phyloP scores from a whole-genome alignment of 2,113 vertebrate genomes.

The Festucalex cinctus region DNA sequence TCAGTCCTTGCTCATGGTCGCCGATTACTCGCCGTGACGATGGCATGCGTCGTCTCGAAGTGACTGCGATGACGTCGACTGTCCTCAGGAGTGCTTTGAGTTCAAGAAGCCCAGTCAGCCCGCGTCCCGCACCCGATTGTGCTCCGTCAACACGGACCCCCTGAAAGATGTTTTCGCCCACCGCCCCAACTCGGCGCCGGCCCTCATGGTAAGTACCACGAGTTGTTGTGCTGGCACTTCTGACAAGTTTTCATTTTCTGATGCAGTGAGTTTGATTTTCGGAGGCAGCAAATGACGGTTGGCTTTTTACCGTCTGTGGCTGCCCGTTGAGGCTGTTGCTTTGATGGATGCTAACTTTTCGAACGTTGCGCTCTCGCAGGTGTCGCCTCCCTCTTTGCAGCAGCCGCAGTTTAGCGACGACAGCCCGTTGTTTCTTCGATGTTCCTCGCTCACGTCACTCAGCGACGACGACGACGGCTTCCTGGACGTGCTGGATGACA shows the following conservation, averaged over 20 bases:
- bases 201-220: constrained; percentile 65
- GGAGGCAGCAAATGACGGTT: no score
- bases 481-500: constrained; percentile 82
- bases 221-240: background rate
- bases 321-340: background rate
- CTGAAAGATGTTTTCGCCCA: constrained; percentile 69
- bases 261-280: no score
- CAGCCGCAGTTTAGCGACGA: constrained; percentile 49
- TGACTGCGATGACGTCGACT: background rate
- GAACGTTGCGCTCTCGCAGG: constrained; percentile 49
- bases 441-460: constrained; percentile 64
- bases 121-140: constrained; percentile 66
- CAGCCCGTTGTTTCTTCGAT: constrained; percentile 69
- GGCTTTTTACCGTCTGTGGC: no score
- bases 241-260: background rate
- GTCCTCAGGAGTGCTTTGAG: constrained; percentile 82
- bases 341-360: fast-evolving
- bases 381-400: constrained; percentile 62
- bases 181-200: constrained; percentile 80
- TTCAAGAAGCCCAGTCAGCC: constrained; percentile 92
- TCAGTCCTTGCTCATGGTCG: constrained; percentile 11
- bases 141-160: constrained; percentile 45
- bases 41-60: background rate
- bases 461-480: constrained; percentile 86
- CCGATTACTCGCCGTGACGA: constrained; percentile 9